phyloP scores from a whole-genome alignment of 2,888 invertebrate species.

The Archips crataeganus region DNA sequence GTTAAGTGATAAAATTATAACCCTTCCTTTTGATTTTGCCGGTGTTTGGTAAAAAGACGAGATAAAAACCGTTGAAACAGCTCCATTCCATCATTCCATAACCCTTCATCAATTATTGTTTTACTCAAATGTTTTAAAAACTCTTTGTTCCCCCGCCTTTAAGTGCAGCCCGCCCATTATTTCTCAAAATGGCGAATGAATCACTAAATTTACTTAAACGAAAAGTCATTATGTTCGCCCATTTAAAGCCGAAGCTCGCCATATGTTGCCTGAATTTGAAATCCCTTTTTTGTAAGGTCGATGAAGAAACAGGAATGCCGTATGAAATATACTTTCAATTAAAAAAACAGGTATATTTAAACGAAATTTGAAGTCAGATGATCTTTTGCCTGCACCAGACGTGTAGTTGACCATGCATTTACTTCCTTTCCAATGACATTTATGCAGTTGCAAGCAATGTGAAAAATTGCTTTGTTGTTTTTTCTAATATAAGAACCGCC shows the following conservation, averaged over 20 bases:
- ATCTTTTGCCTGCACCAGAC: no score
- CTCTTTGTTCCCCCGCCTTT: constrained; percentile 19
- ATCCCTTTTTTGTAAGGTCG: constrained; percentile 34
- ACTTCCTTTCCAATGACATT: no score
- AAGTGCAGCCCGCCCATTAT: constrained; percentile 37
- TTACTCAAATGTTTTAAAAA: background rate
- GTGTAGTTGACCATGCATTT: no score
- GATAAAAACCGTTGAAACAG: background rate
- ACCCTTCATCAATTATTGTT: background rate
- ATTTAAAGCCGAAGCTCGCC: constrained; percentile 55
- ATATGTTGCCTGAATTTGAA: constrained; percentile 54
- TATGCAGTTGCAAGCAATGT: no score
- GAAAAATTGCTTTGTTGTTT: no score
- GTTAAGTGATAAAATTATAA: no score
- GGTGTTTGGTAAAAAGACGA: no score
- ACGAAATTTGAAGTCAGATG: no score
- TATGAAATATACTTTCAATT: background rate
- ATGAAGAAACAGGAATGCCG: constrained; percentile 15
- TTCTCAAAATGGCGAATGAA: constrained; percentile 53
- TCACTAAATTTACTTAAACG: constrained; percentile 71
- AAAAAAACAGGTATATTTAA: background rate
- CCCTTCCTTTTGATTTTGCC: no score
- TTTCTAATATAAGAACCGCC: no score
- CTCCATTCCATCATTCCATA: background rate
- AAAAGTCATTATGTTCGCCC: constrained; percentile 53